Base-by-base conservation (phyloP, 2,888 invertebrate species). In the Tenodera sinensis region DNA sequence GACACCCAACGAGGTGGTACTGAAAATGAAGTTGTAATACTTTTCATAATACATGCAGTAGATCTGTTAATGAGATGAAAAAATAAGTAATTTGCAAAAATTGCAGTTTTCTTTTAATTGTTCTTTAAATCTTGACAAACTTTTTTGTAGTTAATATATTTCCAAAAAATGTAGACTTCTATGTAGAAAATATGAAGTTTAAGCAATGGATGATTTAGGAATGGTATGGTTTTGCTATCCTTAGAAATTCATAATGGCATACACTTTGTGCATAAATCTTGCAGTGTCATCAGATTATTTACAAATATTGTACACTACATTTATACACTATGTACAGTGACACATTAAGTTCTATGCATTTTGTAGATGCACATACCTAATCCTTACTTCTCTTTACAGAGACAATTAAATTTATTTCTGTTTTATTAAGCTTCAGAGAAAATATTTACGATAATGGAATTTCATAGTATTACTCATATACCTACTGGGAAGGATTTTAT, bases 1-100 rank as follows among this genome's bases (percentile, higher is more conserved):
- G 93, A 91, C n/a, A 93, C 91, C 91, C 93, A 92, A 83, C 93
- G 93, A 83, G 93, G 93, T 15, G 94, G 94, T 90, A 93, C 94
- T 94, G 92, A 91, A 91, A 88, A 71, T 71, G 25, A 20, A 71
- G 15, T 71, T 71, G 3, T 54, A 25, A 28, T 27, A 25, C 83
- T 28, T 54, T 47, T 82, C 30, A 85, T 86, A 15, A 25, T 25
- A 8, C n/a, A 87, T 28, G 9, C 14, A 87, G 15, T 83, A 28
- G n/a, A 47, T 85, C 12, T 83, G 54, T 71, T 71, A 20, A 20
- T 71, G 54, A 71, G 25, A 20, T 20, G 54, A 71, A 71, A 42
- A 42, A 20, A 20, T 71, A 71, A 20, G 25, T 71, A 71, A 0
- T 20, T 1, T 15, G 54, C 20, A 71, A 25, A 54, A 20, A 71